A percentile compares a stretch with the other conserved stretches of the same genome.
Conservation (phyloP, 1,140 invertebrate genomes). For the Prorops nasuta region DNA sequence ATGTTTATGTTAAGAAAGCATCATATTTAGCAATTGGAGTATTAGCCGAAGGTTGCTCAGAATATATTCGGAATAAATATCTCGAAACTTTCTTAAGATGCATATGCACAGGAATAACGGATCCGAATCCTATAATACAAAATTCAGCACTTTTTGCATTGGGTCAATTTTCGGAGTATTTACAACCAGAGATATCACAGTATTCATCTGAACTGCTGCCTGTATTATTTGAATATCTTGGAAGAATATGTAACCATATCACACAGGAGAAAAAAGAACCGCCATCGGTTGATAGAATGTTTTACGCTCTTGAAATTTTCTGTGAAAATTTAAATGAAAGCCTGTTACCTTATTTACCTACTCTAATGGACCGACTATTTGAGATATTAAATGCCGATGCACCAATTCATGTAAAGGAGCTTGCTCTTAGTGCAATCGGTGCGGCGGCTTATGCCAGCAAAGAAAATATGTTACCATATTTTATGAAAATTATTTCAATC, state of each 20-base stretch:
- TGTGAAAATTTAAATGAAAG: slow-evolving; percentile 75
- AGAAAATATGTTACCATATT: slow-evolving; percentile 71
- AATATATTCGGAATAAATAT: slow-evolving; percentile 72
- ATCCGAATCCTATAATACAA: slow-evolving; percentile 63
- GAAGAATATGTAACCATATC: slow-evolving; percentile 60
- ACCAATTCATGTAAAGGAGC: slow-evolving; percentile 62
- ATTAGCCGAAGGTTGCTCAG: slow-evolving; percentile 77
- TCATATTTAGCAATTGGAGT: slow-evolving; percentile 74
- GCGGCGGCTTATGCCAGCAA: slow-evolving; percentile 72
- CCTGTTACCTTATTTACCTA: slow-evolving; percentile 70
- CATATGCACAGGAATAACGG: slow-evolving; percentile 69
- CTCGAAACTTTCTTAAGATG: slow-evolving; percentile 68
- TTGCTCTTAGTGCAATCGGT: slow-evolving; percentile 69
- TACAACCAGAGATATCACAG: slow-evolving; percentile 74
- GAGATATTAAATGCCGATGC: slow-evolving; percentile 60
- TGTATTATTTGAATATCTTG: slow-evolving; percentile 70
- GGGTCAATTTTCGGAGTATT: slow-evolving; percentile 79
- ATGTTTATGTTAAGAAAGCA: slow-evolving; percentile 66
- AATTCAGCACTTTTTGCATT: slow-evolving; percentile 79
- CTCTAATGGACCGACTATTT: slow-evolving; percentile 71
- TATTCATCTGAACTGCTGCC: slow-evolving; percentile 72
- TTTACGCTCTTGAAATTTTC: slow-evolving; percentile 80
- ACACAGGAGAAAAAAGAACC: slow-evolving; percentile 61
- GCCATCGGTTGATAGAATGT: slow-evolving; percentile 68
- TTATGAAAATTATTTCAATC: slow-evolving; percentile 65